A percentile compares a stretch with the other conserved stretches of the same genome.
Evolutionary conservation across 2,888 invertebrate species (phyloP).

Genomic region (Cosmorhoe ocellata): DNA sequence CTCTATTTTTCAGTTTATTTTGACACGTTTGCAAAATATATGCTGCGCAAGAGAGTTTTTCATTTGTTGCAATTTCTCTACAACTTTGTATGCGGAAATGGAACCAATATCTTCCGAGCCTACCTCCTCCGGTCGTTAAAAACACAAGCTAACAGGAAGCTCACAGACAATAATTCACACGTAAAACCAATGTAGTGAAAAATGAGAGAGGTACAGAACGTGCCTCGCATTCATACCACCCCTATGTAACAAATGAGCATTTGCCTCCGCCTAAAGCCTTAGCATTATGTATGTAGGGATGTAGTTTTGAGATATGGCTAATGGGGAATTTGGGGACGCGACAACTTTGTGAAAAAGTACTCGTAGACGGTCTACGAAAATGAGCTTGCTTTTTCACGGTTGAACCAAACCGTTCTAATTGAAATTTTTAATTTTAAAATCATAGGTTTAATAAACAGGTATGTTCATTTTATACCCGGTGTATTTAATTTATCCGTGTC

Average conservation of each 20-base stretch:
- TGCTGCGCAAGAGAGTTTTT: too few species aligned
- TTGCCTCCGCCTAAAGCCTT: constrained; percentile 54
- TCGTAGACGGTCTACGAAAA: constrained; percentile 1
- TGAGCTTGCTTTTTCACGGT: background rate
- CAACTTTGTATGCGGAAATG: constrained; percentile 38
- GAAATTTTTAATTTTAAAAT: too few species aligned
- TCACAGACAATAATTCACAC: constrained; percentile 79
- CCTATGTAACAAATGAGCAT: constrained; percentile 72
- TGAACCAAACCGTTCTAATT: too few species aligned
- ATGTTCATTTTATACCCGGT: too few species aligned
- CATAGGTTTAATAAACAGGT: too few species aligned
- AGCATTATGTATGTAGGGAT: constrained; percentile 35
- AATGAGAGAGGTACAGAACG: constrained; percentile 76
- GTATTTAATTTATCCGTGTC: too few species aligned
- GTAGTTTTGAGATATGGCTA: constrained; percentile 39
- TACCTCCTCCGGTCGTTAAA: constrained; percentile 22
- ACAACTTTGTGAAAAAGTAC: constrained; percentile 31
- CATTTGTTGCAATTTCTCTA: constrained; percentile 1
- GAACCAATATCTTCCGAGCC: constrained; percentile 42
- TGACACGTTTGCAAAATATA: too few species aligned
- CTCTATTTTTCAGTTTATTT: too few species aligned
- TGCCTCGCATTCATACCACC: constrained; percentile 64
- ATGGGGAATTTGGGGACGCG: constrained; percentile 36
- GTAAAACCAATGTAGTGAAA: constrained; percentile 82
- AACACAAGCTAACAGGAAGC: constrained; percentile 45